Evolutionary conservation across 2,888 invertebrate genomes (phyloP), one percentile per base, ranked within the genome.

Genomic region (Xanthostigma xanthostigma): DNA sequence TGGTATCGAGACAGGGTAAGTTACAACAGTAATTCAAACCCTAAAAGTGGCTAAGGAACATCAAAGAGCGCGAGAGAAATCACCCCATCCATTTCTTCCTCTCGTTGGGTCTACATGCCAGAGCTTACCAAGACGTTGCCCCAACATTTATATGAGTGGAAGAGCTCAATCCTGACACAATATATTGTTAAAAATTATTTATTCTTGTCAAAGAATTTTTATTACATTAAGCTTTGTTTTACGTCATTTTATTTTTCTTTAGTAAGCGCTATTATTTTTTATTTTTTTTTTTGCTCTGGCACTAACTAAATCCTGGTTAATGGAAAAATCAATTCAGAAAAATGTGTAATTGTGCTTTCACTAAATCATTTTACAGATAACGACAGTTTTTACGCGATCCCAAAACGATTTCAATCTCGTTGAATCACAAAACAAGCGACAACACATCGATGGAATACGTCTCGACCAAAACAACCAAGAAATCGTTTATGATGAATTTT

Each of bases 401-500:
- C 64, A 65, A 36, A 69, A 74, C 52, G 76, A 73, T 36, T 78
- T 81, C 57, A 68, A 70, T 45, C 62, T 83, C 8, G 69, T 76
- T 36, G 74, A 74, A 48, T 66, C 69, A 1, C 64, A 65, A 46
- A 62, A 64, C 48, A 66, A 68, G 41, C 64, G 68, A 35, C 59
- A 65, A 37, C 66, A 68, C n/a, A 71, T 74, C 41, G 64, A 68
- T 2, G 73, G 72, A 37, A 68, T 78, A 48, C 63, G 60, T 43
- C 60, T 81, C 0, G 70, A 75, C 53, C 60, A 73, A 1, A 58
- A 67, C 2, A 67, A 69, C n/a, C 72, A 80, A 2, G 84, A 84
- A 61, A 70, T 89, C 13, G 65, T 72, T 1, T 78, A 79, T 60
- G 68, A 70, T 39, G 70, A 74, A n/a, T 77, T 81, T 55, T 72